Conservation (phyloP, 2,797 vertebrate genomes). For the Premnoplex brunnescens region DNA sequence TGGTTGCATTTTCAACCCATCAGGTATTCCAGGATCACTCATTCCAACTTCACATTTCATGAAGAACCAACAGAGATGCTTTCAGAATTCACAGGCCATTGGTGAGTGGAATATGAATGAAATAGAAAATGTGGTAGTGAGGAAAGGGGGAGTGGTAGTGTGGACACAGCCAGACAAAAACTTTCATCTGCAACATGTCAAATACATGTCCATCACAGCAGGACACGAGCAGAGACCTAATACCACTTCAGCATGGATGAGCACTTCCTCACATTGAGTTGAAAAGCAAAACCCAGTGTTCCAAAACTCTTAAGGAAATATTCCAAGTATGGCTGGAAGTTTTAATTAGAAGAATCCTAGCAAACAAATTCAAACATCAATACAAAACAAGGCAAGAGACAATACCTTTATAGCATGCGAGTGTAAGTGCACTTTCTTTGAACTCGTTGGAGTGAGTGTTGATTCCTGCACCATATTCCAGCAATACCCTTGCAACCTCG, state of each 20-base stretch:
- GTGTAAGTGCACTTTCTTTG: conserved; percentile 98
- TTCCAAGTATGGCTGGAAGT: neutral
- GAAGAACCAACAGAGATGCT: neutral
- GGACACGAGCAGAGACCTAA: neutral
- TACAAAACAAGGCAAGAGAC: conserved; percentile 8
- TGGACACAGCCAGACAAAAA: neutral
- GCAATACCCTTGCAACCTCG: conserved; percentile 94
- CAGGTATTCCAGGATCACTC: neutral
- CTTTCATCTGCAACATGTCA: neutral
- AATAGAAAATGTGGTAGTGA: neutral
- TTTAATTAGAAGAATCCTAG: neutral
- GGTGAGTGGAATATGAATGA: neutral
- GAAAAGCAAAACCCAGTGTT: neutral
- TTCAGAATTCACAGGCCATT: neutral
- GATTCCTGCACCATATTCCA: conserved; percentile 98
- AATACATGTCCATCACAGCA: neutral
- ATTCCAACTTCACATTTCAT: neutral
- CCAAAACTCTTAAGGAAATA: neutral
- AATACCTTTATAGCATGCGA: conserved; percentile 98
- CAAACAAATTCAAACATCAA: neutral
- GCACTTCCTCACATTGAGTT: accelerated
- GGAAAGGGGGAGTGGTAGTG: neutral
- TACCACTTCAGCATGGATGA: neutral
- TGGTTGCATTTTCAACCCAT: neutral
- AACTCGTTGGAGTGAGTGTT: conserved; percentile 99